Conservation (phyloP, 2,888 invertebrate species). For the Heliconius ismenius region DNA sequence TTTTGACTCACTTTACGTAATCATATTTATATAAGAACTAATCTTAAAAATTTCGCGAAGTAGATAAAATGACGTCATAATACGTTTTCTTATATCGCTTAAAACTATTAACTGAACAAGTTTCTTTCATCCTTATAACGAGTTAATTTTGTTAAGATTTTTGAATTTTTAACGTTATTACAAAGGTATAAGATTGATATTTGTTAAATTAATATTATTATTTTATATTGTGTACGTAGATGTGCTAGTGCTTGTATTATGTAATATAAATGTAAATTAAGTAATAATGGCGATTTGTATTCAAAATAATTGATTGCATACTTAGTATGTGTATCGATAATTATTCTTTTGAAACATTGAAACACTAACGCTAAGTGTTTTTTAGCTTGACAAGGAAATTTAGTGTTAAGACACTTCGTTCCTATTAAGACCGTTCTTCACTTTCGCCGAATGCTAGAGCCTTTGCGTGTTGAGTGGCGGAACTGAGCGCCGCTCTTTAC, state of each 20-base stretch:
- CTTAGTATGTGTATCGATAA: neutral
- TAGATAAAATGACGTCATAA: constrained; percentile 21
- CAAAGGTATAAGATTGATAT: neutral
- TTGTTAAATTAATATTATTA: neutral
- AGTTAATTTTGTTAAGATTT: neutral
- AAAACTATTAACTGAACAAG: constrained; percentile 20
- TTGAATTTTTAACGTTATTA: constrained; percentile 7
- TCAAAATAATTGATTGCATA: constrained; percentile 7
- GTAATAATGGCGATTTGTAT: constrained; percentile 6
- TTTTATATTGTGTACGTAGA: neutral
- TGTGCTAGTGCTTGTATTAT: neutral
- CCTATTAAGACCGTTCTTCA: too few species aligned
- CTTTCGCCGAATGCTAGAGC: too few species aligned
- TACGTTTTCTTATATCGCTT: constrained; percentile 18
- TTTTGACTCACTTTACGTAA: neutral
- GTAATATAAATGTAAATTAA: constrained; percentile 16
- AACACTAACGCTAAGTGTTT: neutral
- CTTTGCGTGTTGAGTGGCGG: too few species aligned
- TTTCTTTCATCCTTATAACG: constrained; percentile 28
- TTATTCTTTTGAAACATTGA: neutral
- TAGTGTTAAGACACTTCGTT: too few species aligned
- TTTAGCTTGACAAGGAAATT: neutral
- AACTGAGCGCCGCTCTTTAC: too few species aligned
- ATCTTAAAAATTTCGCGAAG: constrained; percentile 9
- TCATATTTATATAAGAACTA: constrained; percentile 17